Evolutionary conservation across 2,797 vertebrate genomes (phyloP).

Genomic region (Oceanodroma leucorhoa): DNA sequence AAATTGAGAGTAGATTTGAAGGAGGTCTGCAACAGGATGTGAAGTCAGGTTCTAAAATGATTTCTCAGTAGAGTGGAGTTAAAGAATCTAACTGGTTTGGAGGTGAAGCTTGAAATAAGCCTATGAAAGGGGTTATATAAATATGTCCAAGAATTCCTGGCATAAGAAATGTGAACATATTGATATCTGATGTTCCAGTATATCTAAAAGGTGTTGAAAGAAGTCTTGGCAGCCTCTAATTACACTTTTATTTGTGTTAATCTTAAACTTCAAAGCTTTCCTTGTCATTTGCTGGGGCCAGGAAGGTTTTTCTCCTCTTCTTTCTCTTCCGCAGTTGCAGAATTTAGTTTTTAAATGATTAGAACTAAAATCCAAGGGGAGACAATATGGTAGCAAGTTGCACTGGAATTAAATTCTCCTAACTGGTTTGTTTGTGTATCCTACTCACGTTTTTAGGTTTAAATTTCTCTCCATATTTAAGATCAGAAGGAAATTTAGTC

Average conservation of each 20-base stretch:
- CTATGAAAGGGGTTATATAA: background rate
- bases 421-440: background rate
- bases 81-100: background rate
- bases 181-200: background rate
- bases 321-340: background rate
- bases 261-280: background rate
- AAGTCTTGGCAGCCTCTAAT: background rate
- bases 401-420: background rate
- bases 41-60: background rate
- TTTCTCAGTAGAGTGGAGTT: background rate
- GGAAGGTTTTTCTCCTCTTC: background rate
- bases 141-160: background rate
- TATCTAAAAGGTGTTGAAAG: background rate
- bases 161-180: background rate
- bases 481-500: background rate
- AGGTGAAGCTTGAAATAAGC: background rate
- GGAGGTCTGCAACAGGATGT: background rate
- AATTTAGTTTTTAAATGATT: background rate
- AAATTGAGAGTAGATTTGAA: background rate
- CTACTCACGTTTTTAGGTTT: background rate
- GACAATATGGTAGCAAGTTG: background rate
- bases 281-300: background rate
- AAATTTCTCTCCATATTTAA: background rate
- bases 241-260: background rate
- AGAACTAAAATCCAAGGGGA: background rate